Conservation (phyloP, 2,113 vertebrate genomes). For the Burhinus bistriatus region DNA sequence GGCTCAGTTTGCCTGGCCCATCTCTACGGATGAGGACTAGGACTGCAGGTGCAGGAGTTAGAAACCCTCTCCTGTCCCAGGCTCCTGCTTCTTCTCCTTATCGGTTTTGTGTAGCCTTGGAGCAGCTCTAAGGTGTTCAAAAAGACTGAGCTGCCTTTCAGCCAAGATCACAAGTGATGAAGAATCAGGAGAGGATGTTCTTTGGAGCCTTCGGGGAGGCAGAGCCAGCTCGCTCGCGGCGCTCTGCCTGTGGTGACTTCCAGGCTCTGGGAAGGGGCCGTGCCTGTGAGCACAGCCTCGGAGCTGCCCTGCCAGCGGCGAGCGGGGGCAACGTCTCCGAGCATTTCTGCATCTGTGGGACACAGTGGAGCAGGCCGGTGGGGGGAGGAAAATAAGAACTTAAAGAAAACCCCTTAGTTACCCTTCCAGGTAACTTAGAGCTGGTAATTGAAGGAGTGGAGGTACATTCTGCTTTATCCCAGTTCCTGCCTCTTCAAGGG, state of each 20-base stretch:
- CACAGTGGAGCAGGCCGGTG: background rate
- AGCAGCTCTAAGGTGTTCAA: background rate
- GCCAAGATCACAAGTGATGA: background rate
- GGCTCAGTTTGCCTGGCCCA: background rate
- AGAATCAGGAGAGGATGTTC: background rate
- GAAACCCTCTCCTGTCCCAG: background rate
- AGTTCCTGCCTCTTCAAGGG: background rate
- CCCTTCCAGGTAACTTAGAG: background rate
- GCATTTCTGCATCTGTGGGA: background rate
- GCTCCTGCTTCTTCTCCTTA: background rate
- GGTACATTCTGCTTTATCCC: background rate
- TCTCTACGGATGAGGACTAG: background rate
- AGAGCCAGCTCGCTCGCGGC: rapidly evolving
- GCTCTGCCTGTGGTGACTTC: background rate
- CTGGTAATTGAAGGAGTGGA: background rate
- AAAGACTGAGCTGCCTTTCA: background rate
- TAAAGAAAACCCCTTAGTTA: background rate
- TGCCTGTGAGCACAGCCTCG: background rate
- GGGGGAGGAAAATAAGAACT: background rate
- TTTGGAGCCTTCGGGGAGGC: background rate
- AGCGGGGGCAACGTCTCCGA: background rate
- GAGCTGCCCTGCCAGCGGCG: background rate
- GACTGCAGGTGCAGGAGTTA: background rate
- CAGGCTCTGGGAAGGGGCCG: background rate
- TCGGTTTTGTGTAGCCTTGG: rapidly evolving